phyloP scores from a whole-genome alignment of 2,888 invertebrate genomes.

The Brenthis hecate region DNA sequence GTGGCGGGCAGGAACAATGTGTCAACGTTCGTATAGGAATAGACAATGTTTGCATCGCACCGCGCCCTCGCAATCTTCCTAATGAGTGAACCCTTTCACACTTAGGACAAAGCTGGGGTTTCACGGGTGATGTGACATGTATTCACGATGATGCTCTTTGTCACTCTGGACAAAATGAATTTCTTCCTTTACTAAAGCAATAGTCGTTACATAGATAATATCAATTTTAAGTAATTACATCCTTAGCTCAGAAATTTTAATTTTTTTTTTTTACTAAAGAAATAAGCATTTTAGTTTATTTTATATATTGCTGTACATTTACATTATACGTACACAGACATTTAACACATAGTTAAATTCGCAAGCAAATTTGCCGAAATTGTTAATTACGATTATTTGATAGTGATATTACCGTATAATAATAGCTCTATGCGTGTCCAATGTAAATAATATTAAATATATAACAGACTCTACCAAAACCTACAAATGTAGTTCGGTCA shows the following conservation, averaged over 20 bases:
- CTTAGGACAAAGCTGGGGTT: constrained; percentile 76
- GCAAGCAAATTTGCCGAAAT: too few species aligned
- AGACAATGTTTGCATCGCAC: constrained; percentile 68
- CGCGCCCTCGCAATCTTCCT: constrained; percentile 81
- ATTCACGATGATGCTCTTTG: constrained; percentile 70
- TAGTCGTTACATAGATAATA: constrained; percentile 20
- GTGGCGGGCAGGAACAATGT: constrained; percentile 64
- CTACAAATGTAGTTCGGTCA: neutral
- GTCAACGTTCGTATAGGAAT: constrained; percentile 47
- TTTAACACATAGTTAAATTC: too few species aligned
- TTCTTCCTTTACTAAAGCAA: constrained; percentile 46
- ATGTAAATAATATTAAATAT: too few species aligned
- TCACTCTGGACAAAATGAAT: constrained; percentile 60
- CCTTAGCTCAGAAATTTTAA: neutral
- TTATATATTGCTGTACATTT: too few species aligned
- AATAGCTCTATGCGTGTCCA: too few species aligned
- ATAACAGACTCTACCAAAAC: neutral
- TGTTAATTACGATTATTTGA: too few species aligned
- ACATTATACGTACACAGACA: too few species aligned
- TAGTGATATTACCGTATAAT: neutral
- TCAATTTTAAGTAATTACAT: constrained; percentile 33
- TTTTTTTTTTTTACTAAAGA: neutral
- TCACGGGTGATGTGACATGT: constrained; percentile 76
- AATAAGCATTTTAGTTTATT: too few species aligned
- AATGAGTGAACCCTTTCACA: constrained; percentile 82